These are phyloP conservation scores for Patella pellucida DNA, from an alignment of 2,888 invertebrate genomes.

Conservation along the genomic window DNA sequence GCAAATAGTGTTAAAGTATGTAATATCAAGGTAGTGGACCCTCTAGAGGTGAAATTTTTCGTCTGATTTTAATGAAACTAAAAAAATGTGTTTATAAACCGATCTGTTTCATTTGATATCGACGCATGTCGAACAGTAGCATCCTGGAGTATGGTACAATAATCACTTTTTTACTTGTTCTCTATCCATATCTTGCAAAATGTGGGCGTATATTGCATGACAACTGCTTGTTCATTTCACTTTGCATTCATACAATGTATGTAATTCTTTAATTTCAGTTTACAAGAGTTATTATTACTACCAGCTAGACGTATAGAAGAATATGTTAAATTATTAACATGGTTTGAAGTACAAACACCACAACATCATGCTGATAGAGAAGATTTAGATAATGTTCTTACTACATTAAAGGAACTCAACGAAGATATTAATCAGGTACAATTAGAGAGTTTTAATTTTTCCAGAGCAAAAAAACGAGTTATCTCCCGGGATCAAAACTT, in stretches of 20 bases:
- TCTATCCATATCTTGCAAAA: too few species aligned
- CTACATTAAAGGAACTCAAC: slow-evolving; percentile 56
- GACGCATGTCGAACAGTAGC: not conserved
- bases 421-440: slow-evolving; percentile 60
- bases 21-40: too few species aligned
- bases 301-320: slow-evolving; percentile 62
- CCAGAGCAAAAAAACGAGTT: too few species aligned
- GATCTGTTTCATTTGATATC: not conserved
- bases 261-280: slow-evolving; percentile 53
- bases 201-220: not conserved
- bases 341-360: slow-evolving; percentile 66
- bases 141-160: not conserved
- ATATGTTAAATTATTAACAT: slow-evolving; percentile 64
- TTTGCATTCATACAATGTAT: not conserved
- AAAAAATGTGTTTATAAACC: too few species aligned
- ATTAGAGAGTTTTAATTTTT: too few species aligned
- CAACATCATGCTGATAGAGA: slow-evolving; percentile 63
- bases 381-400: slow-evolving; percentile 57
- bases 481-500: too few species aligned
- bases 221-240: not conserved
- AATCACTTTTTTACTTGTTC: not conserved
- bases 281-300: slow-evolving; percentile 71
- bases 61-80: too few species aligned
- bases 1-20: too few species aligned
- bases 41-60: too few species aligned